A percentile compares a stretch with the other conserved stretches of the same genome.
These are phyloP conservation scores for Sciurus vulgaris DNA, from an alignment of 2,797 vertebrate species.

Conservation along the genomic window DNA sequence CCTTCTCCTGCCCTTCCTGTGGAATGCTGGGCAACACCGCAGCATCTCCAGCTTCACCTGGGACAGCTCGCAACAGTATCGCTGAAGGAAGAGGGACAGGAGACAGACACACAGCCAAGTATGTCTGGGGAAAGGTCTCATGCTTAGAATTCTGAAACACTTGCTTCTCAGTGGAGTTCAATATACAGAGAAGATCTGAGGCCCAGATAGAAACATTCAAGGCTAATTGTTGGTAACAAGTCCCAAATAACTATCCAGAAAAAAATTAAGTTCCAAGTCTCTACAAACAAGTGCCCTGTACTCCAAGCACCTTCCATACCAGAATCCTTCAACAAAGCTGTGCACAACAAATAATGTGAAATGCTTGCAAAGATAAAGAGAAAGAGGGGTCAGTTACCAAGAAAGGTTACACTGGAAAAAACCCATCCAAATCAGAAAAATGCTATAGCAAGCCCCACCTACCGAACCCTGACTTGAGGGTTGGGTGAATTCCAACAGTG, in stretches of 20 bases:
- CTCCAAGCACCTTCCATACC: not conserved
- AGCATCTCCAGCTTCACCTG: conserved; percentile 84
- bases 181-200: conserved; percentile 8
- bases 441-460: not conserved
- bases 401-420: conserved; percentile 1
- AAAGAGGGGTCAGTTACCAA: not conserved
- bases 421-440: not conserved
- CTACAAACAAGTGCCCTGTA: conserved; percentile 11
- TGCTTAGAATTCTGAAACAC: conserved; percentile 28
- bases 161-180: conserved; percentile 41
- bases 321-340: not conserved
- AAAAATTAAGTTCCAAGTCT: not conserved
- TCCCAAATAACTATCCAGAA: conserved; percentile 12
- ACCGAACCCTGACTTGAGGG: not conserved
- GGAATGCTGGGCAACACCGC: conserved; percentile 72
- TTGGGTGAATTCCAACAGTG: not conserved
- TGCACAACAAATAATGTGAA: not conserved
- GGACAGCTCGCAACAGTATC: conserved; percentile 73
- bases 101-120: not conserved
- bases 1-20: conserved; percentile 89
- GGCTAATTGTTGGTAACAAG: not conserved
- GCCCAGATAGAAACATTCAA: not conserved
- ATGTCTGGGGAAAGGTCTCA: not conserved
- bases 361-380: not conserved
- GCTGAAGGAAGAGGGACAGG: conserved; percentile 44